Percentiles rank a stretch among this genome's conserved stretches.
These are phyloP conservation scores for Quadriops clusia DNA, from an alignment of 2,888 invertebrate species.

Conservation along the genomic window DNA sequence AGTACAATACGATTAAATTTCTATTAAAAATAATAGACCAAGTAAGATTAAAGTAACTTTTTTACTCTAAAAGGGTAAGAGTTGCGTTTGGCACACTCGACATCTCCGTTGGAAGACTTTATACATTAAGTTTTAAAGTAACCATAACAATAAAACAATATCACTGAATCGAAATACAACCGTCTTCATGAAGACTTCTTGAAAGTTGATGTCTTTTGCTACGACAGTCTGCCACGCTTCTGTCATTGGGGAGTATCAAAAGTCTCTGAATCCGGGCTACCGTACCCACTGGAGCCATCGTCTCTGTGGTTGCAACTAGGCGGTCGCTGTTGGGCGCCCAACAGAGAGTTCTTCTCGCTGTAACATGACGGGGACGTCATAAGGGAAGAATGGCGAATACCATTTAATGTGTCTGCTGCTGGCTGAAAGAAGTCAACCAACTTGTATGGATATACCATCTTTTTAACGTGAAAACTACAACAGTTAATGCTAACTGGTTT, in stretches of 20 bases:
- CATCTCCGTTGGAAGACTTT: too few relatives aligned
- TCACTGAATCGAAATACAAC: too few relatives aligned
- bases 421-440: constrained; percentile 35
- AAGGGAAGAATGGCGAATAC: constrained; percentile 23
- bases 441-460: constrained; percentile 16
- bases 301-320: constrained; percentile 39
- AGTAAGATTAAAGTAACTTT: too few relatives aligned
- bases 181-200: too few relatives aligned
- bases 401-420: constrained; percentile 36
- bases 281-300: constrained; percentile 69
- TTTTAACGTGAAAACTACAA: neutral
- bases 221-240: constrained; percentile 8
- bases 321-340: constrained; percentile 33
- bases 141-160: too few relatives aligned
- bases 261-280: constrained; percentile 63
- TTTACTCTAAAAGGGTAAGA: constrained; percentile 1
- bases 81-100: constrained; percentile 8
- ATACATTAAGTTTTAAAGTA: too few relatives aligned
- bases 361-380: constrained; percentile 35
- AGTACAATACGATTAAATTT: too few relatives aligned
- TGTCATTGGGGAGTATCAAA: constrained; percentile 36
- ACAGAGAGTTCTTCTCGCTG: constrained; percentile 35
- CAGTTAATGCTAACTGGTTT: too few relatives aligned
- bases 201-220: too few relatives aligned
- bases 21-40: too few relatives aligned